phyloP scores from a whole-genome alignment of 2,113 vertebrate species.

The Orcinus orca region DNA sequence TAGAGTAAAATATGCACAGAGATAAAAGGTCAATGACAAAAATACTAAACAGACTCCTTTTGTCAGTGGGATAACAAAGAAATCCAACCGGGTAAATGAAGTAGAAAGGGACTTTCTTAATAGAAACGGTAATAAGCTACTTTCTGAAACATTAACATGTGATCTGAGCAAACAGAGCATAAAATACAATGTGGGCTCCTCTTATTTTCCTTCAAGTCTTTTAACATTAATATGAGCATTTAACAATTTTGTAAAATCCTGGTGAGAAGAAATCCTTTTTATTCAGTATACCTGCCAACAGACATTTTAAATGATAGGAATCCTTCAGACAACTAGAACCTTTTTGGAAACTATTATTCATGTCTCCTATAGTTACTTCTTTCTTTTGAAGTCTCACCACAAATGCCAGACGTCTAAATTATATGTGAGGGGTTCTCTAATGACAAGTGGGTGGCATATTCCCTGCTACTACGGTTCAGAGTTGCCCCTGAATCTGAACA shows the following conservation, averaged over 20 bases:
- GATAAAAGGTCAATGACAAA: not conserved
- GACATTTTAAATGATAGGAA: slow-evolving; percentile 24
- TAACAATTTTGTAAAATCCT: not conserved
- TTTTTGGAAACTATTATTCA: not conserved
- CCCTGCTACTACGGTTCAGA: not conserved
- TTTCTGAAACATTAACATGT: not conserved
- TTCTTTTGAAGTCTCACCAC: not conserved
- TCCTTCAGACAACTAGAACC: not conserved
- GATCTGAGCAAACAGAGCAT: not conserved
- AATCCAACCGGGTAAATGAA: not conserved
- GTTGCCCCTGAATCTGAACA: not conserved
- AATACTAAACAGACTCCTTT: not conserved
- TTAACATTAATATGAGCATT: not conserved
- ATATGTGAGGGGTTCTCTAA: not conserved
- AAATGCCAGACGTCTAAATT: not conserved
- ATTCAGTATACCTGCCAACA: not conserved
- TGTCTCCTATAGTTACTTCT: not conserved
- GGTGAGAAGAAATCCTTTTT: not conserved
- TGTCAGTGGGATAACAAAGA: not conserved
- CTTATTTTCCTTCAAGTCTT: slow-evolving; percentile 14
- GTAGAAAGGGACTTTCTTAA: not conserved
- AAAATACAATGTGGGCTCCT: not conserved
- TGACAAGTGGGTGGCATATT: not conserved
- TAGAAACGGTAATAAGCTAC: not conserved
- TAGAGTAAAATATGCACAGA: slow-evolving; percentile 18